These are phyloP conservation scores for Sylvilagus bachmani DNA, from an alignment of 2,113 vertebrate species.

Conservation along the genomic window DNA sequence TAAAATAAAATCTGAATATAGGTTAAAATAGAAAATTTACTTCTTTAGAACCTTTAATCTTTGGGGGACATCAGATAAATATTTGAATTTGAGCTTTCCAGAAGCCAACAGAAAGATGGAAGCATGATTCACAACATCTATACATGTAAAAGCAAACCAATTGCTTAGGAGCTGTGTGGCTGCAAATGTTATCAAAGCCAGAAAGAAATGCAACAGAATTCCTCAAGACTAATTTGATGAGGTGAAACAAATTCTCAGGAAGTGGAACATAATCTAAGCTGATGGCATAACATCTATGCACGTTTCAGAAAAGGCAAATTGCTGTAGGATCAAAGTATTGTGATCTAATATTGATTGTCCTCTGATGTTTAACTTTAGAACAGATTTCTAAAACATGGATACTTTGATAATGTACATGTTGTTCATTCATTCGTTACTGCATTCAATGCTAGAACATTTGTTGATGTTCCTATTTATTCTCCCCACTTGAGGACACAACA, in stretches of 20 bases:
- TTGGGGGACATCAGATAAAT: neutral
- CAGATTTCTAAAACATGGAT: neutral
- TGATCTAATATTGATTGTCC: neutral
- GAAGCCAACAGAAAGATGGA: neutral
- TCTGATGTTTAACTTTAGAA: neutral
- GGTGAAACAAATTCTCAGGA: neutral
- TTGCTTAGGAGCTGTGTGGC: neutral
- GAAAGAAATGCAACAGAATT: neutral
- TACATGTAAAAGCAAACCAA: neutral
- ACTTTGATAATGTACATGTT: neutral
- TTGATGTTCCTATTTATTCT: neutral
- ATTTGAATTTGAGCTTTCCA: constrained; percentile 33
- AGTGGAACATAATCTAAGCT: neutral
- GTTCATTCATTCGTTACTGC: constrained; percentile 12
- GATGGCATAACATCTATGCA: neutral
- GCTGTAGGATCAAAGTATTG: neutral
- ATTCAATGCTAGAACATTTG: neutral
- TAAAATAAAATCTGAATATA: neutral
- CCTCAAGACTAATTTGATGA: neutral
- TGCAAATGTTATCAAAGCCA: neutral
- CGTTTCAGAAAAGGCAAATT: neutral
- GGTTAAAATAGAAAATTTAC: neutral
- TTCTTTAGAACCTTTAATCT: neutral
- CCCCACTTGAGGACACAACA: neutral
- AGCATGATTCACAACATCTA: neutral